These are phyloP conservation scores for Mycetomoellerius zeteki DNA, from an alignment of 1,140 invertebrate species.

Conservation along the genomic window DNA sequence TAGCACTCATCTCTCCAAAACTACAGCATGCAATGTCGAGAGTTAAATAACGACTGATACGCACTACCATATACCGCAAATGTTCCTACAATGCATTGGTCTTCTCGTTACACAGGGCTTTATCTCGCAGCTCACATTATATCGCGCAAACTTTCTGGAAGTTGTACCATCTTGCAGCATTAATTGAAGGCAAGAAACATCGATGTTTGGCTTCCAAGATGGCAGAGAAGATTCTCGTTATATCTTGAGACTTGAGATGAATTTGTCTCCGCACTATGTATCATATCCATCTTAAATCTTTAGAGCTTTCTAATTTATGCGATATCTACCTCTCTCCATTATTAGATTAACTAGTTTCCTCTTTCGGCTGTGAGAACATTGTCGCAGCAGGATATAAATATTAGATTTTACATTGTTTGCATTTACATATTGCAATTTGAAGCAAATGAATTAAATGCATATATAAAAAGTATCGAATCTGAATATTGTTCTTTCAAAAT, in stretches of 20 bases:
- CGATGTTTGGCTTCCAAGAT: conserved; percentile 29
- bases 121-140: conserved; percentile 27
- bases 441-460: neutral
- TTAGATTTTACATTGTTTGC: neutral
- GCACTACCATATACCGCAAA: conserved; percentile 9
- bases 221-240: conserved; percentile 10
- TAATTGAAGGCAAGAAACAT: conserved; percentile 60
- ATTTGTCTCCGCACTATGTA: conserved; percentile 36
- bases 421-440: neutral
- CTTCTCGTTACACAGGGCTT: conserved; percentile 25
- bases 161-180: conserved; percentile 46
- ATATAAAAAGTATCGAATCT: neutral
- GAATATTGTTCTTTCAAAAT: neutral
- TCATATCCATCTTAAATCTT: conserved; percentile 38
- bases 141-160: conserved; percentile 50
- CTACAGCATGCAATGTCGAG: neutral
- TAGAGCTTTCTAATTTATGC: conserved; percentile 29
- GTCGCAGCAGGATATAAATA: neutral
- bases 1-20: neutral
- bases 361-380: neutral
- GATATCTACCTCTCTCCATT: neutral
- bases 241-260: neutral
- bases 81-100: conserved; percentile 5
- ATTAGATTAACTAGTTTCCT: conserved; percentile 19
- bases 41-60: neutral